Evolutionary conservation across 2,797 vertebrate species (phyloP).

Genomic region (Squalus acanthias): DNA sequence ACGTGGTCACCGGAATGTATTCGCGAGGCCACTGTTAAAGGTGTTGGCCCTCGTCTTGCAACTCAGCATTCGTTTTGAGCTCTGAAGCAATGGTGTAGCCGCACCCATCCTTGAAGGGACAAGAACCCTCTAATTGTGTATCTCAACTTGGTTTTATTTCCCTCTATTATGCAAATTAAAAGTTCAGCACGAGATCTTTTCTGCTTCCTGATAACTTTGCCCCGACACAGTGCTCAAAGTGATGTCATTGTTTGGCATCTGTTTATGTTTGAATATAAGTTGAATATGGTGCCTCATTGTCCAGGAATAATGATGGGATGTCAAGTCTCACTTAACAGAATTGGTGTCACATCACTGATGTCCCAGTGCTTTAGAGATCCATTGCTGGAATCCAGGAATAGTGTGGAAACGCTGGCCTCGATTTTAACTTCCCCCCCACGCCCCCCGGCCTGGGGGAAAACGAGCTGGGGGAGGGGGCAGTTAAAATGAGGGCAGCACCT

Average conservation of each 20-base stretch:
- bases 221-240: background rate
- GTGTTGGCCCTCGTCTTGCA: too few species aligned
- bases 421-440: background rate
- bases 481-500: background rate
- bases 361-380: background rate
- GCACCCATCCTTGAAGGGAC: background rate
- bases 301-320: background rate
- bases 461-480: background rate
- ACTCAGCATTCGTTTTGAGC: background rate
- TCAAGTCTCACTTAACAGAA: background rate
- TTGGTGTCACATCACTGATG: background rate
- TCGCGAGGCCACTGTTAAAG: background rate
- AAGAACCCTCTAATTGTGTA: background rate
- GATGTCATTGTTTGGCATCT: background rate
- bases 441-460: background rate
- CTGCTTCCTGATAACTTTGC: background rate
- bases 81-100: background rate
- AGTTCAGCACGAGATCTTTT: background rate
- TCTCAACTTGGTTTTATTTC: background rate
- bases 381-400: background rate
- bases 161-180: constrained; percentile 15
- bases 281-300: background rate
- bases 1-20: background rate
- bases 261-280: background rate
- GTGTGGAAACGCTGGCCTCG: background rate